phyloP scores from a whole-genome alignment of 1,140 invertebrate species.

The Brachionus asplanchnoidis region DNA sequence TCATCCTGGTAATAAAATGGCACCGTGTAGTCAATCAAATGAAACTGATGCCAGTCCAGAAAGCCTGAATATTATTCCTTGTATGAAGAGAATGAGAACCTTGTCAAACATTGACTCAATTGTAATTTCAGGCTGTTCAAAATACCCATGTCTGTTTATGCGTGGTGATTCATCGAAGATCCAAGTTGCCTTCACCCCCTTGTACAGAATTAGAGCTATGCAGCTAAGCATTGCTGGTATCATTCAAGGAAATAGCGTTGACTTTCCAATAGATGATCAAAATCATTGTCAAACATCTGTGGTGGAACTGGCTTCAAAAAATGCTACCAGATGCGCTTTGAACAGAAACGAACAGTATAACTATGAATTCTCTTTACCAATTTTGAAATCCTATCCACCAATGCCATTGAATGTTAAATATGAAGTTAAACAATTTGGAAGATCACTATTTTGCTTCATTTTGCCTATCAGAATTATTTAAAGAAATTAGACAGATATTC shows the following conservation, averaged over 20 bases:
- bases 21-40: not conserved
- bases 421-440: not conserved
- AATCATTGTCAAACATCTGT: not conserved
- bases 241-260: not conserved
- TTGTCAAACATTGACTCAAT: not conserved
- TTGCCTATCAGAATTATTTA: not conserved
- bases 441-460: not conserved
- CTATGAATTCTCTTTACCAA: slow-evolving; percentile 29
- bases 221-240: not conserved
- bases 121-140: not conserved
- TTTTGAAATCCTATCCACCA: slow-evolving; percentile 8
- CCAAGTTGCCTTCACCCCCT: not conserved
- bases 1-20: slow-evolving; percentile 20
- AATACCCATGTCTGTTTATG: slow-evolving; percentile 2
- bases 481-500: not conserved
- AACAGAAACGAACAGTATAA: not conserved
- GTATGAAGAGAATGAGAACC: not conserved
- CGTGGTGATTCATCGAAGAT: not conserved
- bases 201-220: not conserved
- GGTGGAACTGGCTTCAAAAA: not conserved
- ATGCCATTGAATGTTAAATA: slow-evolving; percentile 19
- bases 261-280: not conserved
- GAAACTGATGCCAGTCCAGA: not conserved
- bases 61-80: not conserved
- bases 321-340: not conserved